Percentiles rank a stretch among this genome's conserved stretches.
Evolutionary conservation across 53 echinoderm and acorn worm genomes (phyloP).

Genomic region (Antedon mediterranea): DNA sequence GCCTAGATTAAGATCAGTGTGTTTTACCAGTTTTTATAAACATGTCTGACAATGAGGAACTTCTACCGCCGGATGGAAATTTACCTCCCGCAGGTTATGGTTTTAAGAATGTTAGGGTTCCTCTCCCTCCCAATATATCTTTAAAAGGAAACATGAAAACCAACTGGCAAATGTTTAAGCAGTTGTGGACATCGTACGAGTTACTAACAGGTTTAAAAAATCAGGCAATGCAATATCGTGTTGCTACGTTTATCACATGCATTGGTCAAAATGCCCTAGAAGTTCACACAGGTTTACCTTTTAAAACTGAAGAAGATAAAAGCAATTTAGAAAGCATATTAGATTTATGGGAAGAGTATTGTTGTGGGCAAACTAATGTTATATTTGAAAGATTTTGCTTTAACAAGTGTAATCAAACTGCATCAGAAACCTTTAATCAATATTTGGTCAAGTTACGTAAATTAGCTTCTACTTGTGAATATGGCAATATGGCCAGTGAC

Average conservation of each 20-base stretch:
- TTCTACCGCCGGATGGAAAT: background rate
- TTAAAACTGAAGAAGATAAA: slow-evolving; percentile 24
- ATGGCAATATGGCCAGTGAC: slow-evolving; percentile 15
- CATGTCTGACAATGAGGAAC: no score
- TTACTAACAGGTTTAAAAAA: slow-evolving; percentile 17
- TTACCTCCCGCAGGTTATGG: background rate
- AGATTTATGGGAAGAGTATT: slow-evolving; percentile 23
- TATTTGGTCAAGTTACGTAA: slow-evolving; percentile 24
- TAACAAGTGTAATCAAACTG: slow-evolving; percentile 24
- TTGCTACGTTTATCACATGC: slow-evolving; percentile 28
- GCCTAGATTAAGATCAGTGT: no score
- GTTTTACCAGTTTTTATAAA: no score
- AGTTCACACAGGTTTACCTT: slow-evolving; percentile 32
- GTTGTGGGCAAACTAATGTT: slow-evolving; percentile 23
- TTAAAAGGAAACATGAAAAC: slow-evolving; percentile 29
- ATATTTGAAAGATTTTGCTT: slow-evolving; percentile 38
- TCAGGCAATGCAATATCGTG: slow-evolving; percentile 12
- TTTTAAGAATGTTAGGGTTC: background rate
- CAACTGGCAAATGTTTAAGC: slow-evolving; percentile 38
- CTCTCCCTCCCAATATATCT: slow-evolving; percentile 3
- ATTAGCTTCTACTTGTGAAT: slow-evolving; percentile 28
- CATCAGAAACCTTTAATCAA: slow-evolving; percentile 5
- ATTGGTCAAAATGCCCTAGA: slow-evolving; percentile 28
- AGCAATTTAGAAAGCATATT: slow-evolving; percentile 15
- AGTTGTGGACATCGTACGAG: slow-evolving; percentile 40